A percentile compares a stretch with the other conserved stretches of the same genome.
phyloP scores from a whole-genome alignment of 2,888 invertebrate species.

The Gibbula magus region DNA sequence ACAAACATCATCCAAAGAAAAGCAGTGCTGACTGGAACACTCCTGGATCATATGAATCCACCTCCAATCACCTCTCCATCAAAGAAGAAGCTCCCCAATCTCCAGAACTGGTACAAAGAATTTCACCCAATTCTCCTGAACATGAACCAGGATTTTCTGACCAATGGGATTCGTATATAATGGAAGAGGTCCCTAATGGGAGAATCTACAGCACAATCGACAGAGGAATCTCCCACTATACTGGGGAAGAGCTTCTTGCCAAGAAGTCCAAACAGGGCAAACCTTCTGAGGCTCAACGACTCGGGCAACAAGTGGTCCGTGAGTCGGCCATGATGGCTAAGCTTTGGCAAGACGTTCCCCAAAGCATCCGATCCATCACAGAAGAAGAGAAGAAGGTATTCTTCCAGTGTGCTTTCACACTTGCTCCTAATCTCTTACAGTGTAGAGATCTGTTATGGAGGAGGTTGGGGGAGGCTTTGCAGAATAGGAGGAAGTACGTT shows the following conservation, averaged over 20 bases:
- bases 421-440: background rate
- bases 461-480: background rate
- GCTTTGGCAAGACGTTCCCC: background rate
- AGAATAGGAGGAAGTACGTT: background rate
- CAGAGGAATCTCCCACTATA: background rate
- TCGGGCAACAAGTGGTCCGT: background rate
- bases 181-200: background rate
- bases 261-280: background rate
- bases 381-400: background rate
- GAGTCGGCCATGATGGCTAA: background rate
- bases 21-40: background rate
- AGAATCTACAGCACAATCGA: slow-evolving; percentile 1
- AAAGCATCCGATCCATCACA: background rate
- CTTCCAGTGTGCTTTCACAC: background rate
- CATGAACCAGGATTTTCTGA: background rate
- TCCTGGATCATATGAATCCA: background rate
- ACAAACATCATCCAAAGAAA: background rate
- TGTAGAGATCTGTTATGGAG: background rate
- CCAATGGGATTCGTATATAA: background rate
- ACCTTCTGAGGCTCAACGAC: background rate
- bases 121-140: too few species aligned
- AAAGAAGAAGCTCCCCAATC: background rate
- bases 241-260: background rate
- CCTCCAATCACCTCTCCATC: background rate
- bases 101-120: background rate